phyloP scores from a whole-genome alignment of 37 sponge, comb jelly and placozoan genomes.

The Beroe ovata region DNA sequence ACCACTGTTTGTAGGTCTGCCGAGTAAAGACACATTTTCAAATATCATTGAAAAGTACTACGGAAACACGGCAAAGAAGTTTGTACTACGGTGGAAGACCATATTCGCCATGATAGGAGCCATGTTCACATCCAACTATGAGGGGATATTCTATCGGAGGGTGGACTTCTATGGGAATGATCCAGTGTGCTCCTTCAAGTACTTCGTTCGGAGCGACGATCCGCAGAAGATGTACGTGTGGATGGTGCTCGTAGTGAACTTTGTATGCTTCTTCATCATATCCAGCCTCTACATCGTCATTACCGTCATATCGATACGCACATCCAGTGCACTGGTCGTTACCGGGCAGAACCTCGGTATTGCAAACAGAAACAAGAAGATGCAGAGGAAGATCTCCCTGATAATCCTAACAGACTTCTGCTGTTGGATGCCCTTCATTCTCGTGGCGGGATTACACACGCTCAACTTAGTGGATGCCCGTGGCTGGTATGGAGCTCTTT shows the following conservation, averaged over 20 bases:
- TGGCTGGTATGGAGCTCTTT: neutral
- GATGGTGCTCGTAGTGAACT: neutral
- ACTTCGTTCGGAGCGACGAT: neutral
- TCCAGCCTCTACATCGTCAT: neutral
- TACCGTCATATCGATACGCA: neutral
- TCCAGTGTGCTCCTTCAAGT: neutral
- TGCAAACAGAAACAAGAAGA: neutral
- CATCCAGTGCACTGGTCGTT: neutral
- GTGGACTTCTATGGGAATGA: neutral
- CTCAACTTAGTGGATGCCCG: neutral
- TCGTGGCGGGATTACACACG: neutral
- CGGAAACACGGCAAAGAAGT: neutral
- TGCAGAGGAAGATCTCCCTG: neutral
- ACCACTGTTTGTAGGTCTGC: neutral
- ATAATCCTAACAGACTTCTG: neutral
- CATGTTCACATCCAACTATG: neutral
- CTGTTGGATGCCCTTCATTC: neutral
- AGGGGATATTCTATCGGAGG: neutral
- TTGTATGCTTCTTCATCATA: neutral
- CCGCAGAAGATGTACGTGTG: neutral
- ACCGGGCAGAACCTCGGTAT: neutral
- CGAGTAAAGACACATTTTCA: neutral
- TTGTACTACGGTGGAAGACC: neutral
- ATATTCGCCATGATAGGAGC: neutral
- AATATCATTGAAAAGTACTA: neutral